phyloP scores from a whole-genome alignment of 1,140 invertebrate species.

The Drosophila pectinifera region DNA sequence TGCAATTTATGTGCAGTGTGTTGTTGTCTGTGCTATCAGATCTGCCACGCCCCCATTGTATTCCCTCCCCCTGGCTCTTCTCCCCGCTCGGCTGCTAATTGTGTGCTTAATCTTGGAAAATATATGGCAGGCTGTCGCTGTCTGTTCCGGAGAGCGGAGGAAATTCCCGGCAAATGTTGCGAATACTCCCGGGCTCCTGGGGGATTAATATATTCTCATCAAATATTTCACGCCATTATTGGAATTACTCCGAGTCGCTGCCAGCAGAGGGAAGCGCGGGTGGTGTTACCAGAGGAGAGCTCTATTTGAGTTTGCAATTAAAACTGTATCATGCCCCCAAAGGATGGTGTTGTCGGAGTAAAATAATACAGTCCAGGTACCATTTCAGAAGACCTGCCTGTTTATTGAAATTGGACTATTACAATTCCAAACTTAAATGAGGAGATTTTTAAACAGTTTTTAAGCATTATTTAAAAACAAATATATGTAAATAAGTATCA shows the following conservation, averaged over 20 bases:
- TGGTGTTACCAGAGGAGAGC: background rate
- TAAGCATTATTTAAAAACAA: no score
- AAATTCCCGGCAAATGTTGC: conserved; percentile 61
- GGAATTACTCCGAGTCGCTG: conserved; percentile 57
- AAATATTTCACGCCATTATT: conserved; percentile 84
- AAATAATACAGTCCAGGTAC: no score
- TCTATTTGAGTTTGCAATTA: conserved; percentile 28
- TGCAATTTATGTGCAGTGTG: conserved; percentile 81
- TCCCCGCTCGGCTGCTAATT: conserved; percentile 65
- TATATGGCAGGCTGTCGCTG: conserved; percentile 66
- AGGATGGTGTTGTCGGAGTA: background rate
- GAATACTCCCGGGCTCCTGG: conserved; percentile 59
- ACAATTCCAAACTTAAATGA: no score
- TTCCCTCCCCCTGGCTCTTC: background rate
- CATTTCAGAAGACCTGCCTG: background rate
- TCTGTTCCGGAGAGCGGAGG: conserved; percentile 36
- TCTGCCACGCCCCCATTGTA: conserved; percentile 52
- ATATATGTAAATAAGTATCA: no score
- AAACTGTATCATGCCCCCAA: conserved; percentile 12
- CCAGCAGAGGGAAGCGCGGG: background rate
- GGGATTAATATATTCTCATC: conserved; percentile 83
- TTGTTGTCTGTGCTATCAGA: conserved; percentile 51
- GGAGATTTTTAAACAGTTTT: background rate
- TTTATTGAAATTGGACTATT: background rate
- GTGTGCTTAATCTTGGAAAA: conserved; percentile 81